Evolutionary conservation across 2,888 invertebrate species (phyloP).

Genomic region (Parnassius apollo): DNA sequence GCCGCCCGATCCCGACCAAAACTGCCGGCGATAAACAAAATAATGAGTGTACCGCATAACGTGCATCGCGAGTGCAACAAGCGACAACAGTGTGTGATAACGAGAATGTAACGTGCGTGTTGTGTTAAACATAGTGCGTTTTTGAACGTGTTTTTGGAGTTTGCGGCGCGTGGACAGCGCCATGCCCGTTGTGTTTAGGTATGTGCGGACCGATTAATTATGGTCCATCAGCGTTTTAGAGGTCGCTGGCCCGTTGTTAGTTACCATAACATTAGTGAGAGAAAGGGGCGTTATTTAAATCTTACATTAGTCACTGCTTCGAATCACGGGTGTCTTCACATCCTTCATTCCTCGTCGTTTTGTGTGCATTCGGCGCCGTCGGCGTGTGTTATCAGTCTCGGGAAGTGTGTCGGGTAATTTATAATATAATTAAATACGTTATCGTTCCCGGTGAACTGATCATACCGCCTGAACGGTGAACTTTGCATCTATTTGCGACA

Average conservation of each 20-base stretch:
- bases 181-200: slow-evolving; percentile 77
- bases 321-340: slow-evolving; percentile 39
- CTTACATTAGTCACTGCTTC: slow-evolving; percentile 11
- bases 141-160: slow-evolving; percentile 71
- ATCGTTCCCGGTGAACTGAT: slow-evolving; percentile 58
- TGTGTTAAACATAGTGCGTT: slow-evolving; percentile 70
- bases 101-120: slow-evolving; percentile 74
- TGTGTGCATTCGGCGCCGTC: slow-evolving; percentile 60
- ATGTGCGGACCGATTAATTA: slow-evolving; percentile 74
- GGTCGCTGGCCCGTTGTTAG: slow-evolving; percentile 71
- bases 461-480: slow-evolving; percentile 53
- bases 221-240: slow-evolving; percentile 67
- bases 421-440: slow-evolving; percentile 74
- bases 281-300: slow-evolving; percentile 18
- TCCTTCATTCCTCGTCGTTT: slow-evolving; percentile 51
- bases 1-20: slow-evolving; percentile 55
- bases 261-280: slow-evolving; percentile 37
- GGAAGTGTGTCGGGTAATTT: slow-evolving; percentile 75
- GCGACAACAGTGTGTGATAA: slow-evolving; percentile 77
- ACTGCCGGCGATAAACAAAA: slow-evolving; percentile 76
- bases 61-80: slow-evolving; percentile 76
- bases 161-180: slow-evolving; percentile 66
- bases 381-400: slow-evolving; percentile 60
- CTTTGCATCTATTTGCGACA: slow-evolving; percentile 55
- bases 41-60: slow-evolving; percentile 74